Evolutionary conservation across 2,113 vertebrate genomes (phyloP).

Genomic region (Petaurus breviceps): DNA sequence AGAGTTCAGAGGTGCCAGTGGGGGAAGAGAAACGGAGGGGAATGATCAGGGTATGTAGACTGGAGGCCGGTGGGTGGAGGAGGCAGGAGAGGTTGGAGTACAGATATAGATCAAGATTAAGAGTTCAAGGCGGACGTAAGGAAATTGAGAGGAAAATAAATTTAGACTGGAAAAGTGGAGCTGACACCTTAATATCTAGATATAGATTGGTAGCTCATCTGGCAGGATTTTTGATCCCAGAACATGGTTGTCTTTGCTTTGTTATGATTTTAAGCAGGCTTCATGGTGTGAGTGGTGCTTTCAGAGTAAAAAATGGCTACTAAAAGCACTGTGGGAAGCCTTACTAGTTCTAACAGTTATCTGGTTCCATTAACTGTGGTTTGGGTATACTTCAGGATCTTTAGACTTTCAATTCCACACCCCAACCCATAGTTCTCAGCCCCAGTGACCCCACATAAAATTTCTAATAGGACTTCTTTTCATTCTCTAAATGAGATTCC

Average conservation of each 20-base stretch:
- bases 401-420: slow-evolving; percentile 45
- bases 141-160: background rate
- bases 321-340: background rate
- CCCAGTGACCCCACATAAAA: background rate
- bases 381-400: slow-evolving; percentile 12
- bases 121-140: background rate
- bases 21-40: too few species aligned
- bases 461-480: slow-evolving; percentile 32
- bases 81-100: background rate
- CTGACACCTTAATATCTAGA: background rate
- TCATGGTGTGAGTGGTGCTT: background rate
- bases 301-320: background rate
- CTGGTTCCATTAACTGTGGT: slow-evolving; percentile 31
- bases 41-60: background rate
- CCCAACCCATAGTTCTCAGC: slow-evolving; percentile 25
- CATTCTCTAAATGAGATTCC: slow-evolving; percentile 7
- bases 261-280: background rate
- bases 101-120: background rate
- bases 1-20: background rate
- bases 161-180: background rate
- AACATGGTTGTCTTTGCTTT: background rate
- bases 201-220: background rate
- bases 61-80: background rate
- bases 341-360: background rate
- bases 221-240: background rate